Percentiles rank a stretch among this genome's conserved stretches.
These are phyloP conservation scores for Bolinopsis microptera DNA, from an alignment of 37 sponge, comb jelly and placozoan genomes.

Conservation along the genomic window DNA sequence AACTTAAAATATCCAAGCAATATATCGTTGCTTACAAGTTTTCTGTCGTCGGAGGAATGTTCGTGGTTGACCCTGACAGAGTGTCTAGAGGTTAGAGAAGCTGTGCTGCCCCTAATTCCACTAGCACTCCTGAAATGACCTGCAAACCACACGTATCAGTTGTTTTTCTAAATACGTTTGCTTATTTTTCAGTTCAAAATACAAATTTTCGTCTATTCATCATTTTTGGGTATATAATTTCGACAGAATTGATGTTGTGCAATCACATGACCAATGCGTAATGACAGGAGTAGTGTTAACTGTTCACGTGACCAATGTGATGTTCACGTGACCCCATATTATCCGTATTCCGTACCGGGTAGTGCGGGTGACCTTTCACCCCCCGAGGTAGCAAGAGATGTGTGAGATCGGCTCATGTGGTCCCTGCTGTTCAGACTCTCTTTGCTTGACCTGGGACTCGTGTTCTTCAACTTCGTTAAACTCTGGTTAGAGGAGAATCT, in stretches of 20 bases:
- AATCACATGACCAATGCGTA: no score
- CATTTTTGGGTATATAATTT: no score
- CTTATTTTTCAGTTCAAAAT: no score
- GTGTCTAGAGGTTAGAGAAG: conserved; percentile 10
- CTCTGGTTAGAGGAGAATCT: conserved; percentile 10
- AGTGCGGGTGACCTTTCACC: neutral
- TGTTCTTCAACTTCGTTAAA: neutral
- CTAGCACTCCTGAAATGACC: neutral
- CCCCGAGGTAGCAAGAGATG: neutral
- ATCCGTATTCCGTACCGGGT: no score
- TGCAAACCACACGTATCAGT: no score
- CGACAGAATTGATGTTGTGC: no score
- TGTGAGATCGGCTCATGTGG: neutral
- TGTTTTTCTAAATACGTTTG: no score
- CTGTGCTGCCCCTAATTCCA: neutral
- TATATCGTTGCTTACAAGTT: conserved; percentile 8
- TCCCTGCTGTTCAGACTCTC: neutral
- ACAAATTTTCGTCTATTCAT: no score
- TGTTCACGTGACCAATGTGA: no score
- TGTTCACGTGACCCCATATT: no score
- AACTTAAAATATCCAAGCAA: no score
- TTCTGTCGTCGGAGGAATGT: conserved; percentile 24
- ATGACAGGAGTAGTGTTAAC: no score
- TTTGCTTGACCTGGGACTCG: neutral
- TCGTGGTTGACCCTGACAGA: neutral